Conservation (phyloP, 2,797 vertebrate species). For the Capromys pilorides region DNA sequence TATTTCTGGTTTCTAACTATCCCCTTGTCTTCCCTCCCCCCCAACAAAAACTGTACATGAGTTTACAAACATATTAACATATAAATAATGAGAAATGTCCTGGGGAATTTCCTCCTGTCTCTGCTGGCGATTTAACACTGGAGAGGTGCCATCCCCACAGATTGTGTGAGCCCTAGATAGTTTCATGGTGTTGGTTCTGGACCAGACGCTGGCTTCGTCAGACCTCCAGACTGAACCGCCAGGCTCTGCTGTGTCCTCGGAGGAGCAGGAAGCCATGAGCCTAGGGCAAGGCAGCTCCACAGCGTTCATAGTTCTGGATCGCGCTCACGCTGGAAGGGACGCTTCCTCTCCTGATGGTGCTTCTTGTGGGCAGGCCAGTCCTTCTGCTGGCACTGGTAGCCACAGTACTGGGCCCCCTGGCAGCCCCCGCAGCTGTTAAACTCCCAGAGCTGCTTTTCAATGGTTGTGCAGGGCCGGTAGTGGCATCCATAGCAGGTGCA, state of each 20-base stretch:
- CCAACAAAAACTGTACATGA: conserved; percentile 88
- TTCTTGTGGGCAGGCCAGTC: no score
- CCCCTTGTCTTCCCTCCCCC: conserved; percentile 16
- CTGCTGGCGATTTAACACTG: no score
- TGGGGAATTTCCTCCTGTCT: no score
- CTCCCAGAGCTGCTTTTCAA: conserved; percentile 97
- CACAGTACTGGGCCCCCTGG: conserved; percentile 98
- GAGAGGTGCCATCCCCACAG: no score
- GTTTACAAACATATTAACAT: conserved; percentile 82
- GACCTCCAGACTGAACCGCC: conserved; percentile 80
- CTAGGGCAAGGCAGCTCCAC: no score
- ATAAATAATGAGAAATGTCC: no score
- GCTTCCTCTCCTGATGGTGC: no score
- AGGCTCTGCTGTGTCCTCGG: conserved; percentile 83
- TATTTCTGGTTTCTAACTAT: conserved; percentile 85
- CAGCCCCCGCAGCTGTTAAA: conserved; percentile 99
- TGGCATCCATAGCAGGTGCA: conserved; percentile 97
- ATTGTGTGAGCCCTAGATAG: no score
- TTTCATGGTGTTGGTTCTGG: no score
- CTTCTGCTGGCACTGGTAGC: background rate
- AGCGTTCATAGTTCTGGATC: no score
- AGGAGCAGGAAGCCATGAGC: conserved; percentile 69
- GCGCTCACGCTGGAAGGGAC: no score
- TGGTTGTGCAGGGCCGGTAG: conserved; percentile 98
- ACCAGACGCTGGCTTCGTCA: no score